These are phyloP conservation scores for Papilio dardanus DNA, from an alignment of 1,140 invertebrate genomes.

Conservation along the genomic window DNA sequence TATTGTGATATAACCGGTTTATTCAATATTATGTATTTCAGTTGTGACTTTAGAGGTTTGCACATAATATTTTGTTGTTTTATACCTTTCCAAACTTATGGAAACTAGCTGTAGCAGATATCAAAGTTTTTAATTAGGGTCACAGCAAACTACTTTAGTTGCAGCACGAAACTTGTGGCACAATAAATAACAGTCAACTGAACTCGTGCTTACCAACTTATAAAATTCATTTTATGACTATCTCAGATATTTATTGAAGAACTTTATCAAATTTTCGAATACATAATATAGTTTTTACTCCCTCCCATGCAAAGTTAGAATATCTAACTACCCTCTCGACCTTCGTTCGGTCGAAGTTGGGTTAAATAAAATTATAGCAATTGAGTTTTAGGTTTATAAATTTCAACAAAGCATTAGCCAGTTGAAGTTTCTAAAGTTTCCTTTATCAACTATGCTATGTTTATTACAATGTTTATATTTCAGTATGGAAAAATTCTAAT, in stretches of 20 bases:
- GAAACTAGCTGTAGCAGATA: constrained; percentile 11
- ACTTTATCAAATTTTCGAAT: constrained; percentile 1
- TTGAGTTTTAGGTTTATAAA: neutral
- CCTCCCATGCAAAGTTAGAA: neutral
- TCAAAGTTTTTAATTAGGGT: constrained; percentile 27
- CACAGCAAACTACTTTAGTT: constrained; percentile 18
- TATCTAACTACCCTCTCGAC: neutral
- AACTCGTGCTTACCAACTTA: constrained; percentile 19
- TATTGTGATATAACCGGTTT: neutral
- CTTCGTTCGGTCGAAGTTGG: neutral
- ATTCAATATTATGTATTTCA: neutral
- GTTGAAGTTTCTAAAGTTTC: too few relatives aligned
- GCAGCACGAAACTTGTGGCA: constrained; percentile 6
- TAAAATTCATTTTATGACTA: constrained; percentile 25
- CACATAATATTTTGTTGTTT: neutral
- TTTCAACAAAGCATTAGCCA: too few relatives aligned
- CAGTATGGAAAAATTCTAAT: too few relatives aligned
- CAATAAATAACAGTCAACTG: constrained; percentile 21
- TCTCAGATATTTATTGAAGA: constrained; percentile 1
- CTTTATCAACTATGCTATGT: too few relatives aligned
- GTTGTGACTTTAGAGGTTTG: neutral
- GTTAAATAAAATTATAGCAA: neutral
- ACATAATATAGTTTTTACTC: constrained; percentile 15
- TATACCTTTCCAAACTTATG: neutral
- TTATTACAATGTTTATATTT: too few relatives aligned